These are phyloP conservation scores for Xenopus tropicalis DNA, from an alignment of 2,113 vertebrate species.

Conservation along the genomic window DNA sequence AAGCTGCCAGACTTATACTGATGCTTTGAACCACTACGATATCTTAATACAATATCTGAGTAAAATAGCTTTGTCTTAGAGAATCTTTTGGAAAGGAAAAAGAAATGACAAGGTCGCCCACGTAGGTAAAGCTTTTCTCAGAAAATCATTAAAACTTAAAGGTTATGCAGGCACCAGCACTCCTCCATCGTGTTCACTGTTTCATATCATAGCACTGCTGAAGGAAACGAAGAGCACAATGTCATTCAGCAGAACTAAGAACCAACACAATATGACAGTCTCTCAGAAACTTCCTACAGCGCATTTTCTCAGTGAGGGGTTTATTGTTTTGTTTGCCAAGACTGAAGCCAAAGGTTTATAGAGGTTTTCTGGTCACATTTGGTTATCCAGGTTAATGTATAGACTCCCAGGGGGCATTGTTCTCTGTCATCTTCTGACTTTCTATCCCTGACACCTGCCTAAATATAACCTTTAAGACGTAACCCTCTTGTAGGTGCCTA, in stretches of 20 bases:
- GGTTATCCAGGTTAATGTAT: too few species aligned
- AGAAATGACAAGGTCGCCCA: conserved; percentile 42
- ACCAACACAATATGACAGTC: background rate
- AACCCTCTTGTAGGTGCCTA: too few species aligned
- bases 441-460: too few species aligned
- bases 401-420: too few species aligned
- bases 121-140: conserved; percentile 28
- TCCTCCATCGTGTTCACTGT: conserved; percentile 18
- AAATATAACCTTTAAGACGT: too few species aligned
- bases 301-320: too few species aligned
- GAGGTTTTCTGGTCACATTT: too few species aligned
- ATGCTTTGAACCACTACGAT: background rate
- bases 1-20: background rate
- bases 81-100: conserved; percentile 36
- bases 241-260: conserved; percentile 6
- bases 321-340: too few species aligned
- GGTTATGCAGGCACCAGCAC: conserved; percentile 21
- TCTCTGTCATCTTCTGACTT: too few species aligned
- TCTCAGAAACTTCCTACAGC: too few species aligned
- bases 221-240: conserved; percentile 6
- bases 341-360: too few species aligned
- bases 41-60: too few species aligned
- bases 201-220: conserved; percentile 7
- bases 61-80: conserved; percentile 14
- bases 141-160: conserved; percentile 42